Base-by-base conservation (phyloP, 2,888 invertebrate species). In the Hydriomena furcata region DNA sequence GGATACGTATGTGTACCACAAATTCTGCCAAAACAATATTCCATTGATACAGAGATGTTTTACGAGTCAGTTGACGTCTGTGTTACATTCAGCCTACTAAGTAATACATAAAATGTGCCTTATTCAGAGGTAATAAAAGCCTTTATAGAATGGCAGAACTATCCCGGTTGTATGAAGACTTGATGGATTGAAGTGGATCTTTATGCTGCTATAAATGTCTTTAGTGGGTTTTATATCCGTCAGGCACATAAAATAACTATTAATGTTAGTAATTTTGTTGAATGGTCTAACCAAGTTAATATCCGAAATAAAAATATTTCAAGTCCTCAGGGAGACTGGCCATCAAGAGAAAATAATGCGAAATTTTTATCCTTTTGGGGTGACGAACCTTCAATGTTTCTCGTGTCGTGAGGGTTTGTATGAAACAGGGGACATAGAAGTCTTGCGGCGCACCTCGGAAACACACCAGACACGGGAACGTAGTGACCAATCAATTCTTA, bases 171-270 rank as follows among this genome's bases (percentile, higher is more conserved):
- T 42, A 37, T 34, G 46, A 37, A 37, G 35, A 31, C 47, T 43
- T 46, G 49, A 54, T 54, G 42, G 49, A 54, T 50, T 42, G 40
- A 42, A 49, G 41, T 49, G 45, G 42, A 34, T 34, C 37, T 50
- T 46, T 49, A 54, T 41, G 44, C 32, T 32, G 46, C 45, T 25
- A 44, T 50, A 50, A 50, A 50, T 38, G 43, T 38, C 30, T 54
- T 34, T 45, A 49, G 46, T 52, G 47, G n/a, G 43, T 47, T 52
- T 52, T 52, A 48, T 40, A 43, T 30, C 35, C 31, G 23, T 38
- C 51, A 37, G 52, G 43, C 43, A 38, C 42, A 52, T 52, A 52
- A 52, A 52, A 41, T 42, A 37, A 47, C 32, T 52, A 31, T 49
- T 49, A 49, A 42, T 31, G 42, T 36, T 31, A 27, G 48, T 37